phyloP scores from a whole-genome alignment of 2,888 invertebrate species.

The Zaprionus obscuricornis region DNA sequence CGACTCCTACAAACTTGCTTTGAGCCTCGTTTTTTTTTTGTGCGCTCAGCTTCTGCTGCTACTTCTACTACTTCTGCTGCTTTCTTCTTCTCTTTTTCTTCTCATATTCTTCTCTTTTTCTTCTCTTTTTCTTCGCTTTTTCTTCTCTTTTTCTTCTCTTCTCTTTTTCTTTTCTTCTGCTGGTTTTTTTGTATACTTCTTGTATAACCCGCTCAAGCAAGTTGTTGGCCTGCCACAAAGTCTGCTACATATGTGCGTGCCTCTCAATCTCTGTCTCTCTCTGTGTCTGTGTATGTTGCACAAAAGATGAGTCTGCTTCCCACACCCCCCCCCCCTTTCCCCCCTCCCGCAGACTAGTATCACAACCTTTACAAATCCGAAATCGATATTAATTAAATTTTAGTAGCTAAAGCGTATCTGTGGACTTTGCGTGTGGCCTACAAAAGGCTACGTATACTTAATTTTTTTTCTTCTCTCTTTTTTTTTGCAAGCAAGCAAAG shows the following conservation, averaged over 20 bases:
- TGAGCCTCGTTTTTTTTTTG: slow-evolving; percentile 45
- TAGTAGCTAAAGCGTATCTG: slow-evolving; percentile 66
- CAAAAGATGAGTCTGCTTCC: not conserved
- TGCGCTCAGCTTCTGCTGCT: slow-evolving; percentile 41
- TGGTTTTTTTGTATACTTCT: slow-evolving; percentile 38
- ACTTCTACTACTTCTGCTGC: no score
- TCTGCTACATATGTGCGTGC: slow-evolving; percentile 36
- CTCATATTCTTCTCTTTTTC: no score
- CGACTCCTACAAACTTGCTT: no score
- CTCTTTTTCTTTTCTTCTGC: slow-evolving; percentile 35
- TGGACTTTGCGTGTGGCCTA: slow-evolving; percentile 42
- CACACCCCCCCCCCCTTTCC: not conserved
- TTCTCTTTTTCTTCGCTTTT: slow-evolving; percentile 1
- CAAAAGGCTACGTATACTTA: slow-evolving; percentile 53
- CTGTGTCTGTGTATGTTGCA: slow-evolving; percentile 7
- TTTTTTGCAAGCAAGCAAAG: not conserved
- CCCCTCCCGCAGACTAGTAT: slow-evolving; percentile 31
- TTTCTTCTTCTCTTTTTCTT: no score
- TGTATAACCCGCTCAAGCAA: slow-evolving; percentile 67
- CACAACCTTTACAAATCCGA: slow-evolving; percentile 73
- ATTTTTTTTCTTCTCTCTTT: slow-evolving; percentile 18
- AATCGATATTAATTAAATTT: slow-evolving; percentile 79
- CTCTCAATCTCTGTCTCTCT: slow-evolving; percentile 24
- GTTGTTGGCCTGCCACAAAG: slow-evolving; percentile 71
- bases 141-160: not conserved